Conservation (phyloP, 2,113 vertebrate genomes). For the Laticauda colubrina region DNA sequence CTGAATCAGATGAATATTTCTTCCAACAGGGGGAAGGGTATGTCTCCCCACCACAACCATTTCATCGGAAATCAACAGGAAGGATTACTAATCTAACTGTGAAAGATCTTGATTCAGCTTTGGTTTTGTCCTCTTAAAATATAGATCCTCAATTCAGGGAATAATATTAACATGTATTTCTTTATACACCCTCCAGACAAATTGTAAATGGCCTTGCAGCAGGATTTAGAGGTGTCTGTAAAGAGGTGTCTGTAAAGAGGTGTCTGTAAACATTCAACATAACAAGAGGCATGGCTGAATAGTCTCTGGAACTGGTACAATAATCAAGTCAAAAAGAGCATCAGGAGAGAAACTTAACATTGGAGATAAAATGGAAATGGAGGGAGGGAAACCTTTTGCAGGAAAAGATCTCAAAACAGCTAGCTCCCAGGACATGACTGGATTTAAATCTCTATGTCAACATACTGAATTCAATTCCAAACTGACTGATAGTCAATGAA, state of each 20-base stretch:
- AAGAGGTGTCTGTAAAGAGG: neutral
- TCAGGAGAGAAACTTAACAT: neutral
- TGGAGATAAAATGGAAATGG: neutral
- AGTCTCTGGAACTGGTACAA: neutral
- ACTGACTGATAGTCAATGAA: neutral
- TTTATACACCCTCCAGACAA: neutral
- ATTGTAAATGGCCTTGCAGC: neutral
- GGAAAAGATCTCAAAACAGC: neutral
- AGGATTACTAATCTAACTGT: slow-evolving; percentile 46
- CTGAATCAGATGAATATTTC: too few species aligned
- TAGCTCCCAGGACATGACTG: neutral
- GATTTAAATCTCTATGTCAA: neutral
- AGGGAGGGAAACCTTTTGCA: neutral
- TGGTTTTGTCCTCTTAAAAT: slow-evolving; percentile 48
- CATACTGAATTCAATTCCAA: neutral
- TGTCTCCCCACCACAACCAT: neutral
- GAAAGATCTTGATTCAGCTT: slow-evolving; percentile 33
- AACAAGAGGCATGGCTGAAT: neutral
- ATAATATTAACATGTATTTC: slow-evolving; percentile 20
- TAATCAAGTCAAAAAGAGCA: neutral
- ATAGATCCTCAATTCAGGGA: slow-evolving; percentile 10
- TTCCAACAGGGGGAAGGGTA: neutral
- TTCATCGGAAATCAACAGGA: slow-evolving; percentile 1
- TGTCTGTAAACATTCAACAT: neutral
- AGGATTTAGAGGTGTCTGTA: neutral